Conservation (phyloP, 2,888 invertebrate genomes). For the Coleophora flavipennella region DNA sequence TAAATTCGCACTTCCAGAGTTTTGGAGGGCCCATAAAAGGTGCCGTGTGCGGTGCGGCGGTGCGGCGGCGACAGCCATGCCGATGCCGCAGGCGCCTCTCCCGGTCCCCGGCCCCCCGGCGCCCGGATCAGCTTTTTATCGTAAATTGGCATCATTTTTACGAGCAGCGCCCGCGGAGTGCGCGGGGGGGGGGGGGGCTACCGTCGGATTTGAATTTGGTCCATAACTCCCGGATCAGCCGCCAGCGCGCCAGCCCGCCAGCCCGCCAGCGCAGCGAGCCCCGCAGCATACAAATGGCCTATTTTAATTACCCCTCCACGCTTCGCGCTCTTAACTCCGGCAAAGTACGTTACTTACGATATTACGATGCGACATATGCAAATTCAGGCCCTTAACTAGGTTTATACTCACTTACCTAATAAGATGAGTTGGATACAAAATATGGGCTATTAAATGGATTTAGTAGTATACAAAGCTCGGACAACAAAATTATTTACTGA, state of each 20-base stretch:
- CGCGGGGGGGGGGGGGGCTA: conserved; percentile 3
- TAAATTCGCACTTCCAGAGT: conserved; percentile 31
- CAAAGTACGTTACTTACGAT: background rate
- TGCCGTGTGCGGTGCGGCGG: conserved; percentile 1
- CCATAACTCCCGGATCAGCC: conserved; percentile 15
- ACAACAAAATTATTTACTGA: no score
- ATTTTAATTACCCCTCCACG: conserved; percentile 20
- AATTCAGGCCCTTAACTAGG: background rate
- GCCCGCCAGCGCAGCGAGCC: conserved; percentile 2
- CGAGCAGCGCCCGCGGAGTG: background rate
- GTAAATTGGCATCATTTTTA: no score
- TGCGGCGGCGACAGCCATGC: conserved; percentile 5
- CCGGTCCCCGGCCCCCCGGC: no score
- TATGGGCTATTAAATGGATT: background rate
- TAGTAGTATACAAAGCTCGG: no score
- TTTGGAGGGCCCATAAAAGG: conserved; percentile 7
- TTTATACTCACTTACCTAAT: no score
- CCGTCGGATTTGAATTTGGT: conserved; percentile 23
- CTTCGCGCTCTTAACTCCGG: no score
- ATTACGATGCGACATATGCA: background rate
- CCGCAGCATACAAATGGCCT: conserved; percentile 20
- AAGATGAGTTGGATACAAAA: no score
- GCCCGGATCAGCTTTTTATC: no score
- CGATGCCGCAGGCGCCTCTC: no score
- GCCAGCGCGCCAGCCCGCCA: no score